These are phyloP conservation scores for Cryptophagus acutangulus DNA, from an alignment of 2,888 invertebrate genomes.

Conservation along the genomic window DNA sequence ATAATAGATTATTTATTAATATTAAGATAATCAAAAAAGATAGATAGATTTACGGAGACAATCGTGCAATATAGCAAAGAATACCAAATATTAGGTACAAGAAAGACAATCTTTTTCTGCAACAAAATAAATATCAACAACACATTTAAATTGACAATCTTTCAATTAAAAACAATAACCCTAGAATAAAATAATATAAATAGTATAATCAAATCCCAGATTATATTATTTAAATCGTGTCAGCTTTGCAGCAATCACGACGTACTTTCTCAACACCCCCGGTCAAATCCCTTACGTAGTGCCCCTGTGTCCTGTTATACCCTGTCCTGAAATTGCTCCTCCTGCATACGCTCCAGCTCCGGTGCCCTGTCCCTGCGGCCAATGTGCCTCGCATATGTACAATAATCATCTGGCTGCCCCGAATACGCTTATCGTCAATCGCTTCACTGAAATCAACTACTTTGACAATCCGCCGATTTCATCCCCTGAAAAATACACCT, in stretches of 20 bases:
- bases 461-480: slow-evolving; percentile 43
- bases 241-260: slow-evolving; percentile 45
- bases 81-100: slow-evolving; percentile 32
- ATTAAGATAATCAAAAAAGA: slow-evolving; percentile 17
- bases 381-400: slow-evolving; percentile 54
- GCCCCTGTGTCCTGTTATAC: slow-evolving; percentile 46
- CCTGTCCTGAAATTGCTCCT: slow-evolving; percentile 32
- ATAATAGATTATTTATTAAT: background rate
- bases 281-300: slow-evolving; percentile 50
- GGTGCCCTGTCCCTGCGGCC: slow-evolving; percentile 54
- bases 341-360: slow-evolving; percentile 49
- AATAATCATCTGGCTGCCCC: slow-evolving; percentile 35
- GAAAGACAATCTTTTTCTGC: slow-evolving; percentile 10
- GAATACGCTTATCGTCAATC: slow-evolving; percentile 47
- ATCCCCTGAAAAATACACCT: slow-evolving; percentile 42
- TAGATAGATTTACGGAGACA: slow-evolving; percentile 32
- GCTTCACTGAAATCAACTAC: slow-evolving; percentile 50
- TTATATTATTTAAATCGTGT: no score
- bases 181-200: background rate
- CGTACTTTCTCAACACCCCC: slow-evolving; percentile 50
- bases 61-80: slow-evolving; percentile 42
- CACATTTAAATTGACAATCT: slow-evolving; percentile 8
- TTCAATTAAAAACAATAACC: slow-evolving; percentile 8
- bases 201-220: no score
- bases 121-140: no score